phyloP scores from a whole-genome alignment of 2,797 vertebrate species.

The Myripristis jacobus region DNA sequence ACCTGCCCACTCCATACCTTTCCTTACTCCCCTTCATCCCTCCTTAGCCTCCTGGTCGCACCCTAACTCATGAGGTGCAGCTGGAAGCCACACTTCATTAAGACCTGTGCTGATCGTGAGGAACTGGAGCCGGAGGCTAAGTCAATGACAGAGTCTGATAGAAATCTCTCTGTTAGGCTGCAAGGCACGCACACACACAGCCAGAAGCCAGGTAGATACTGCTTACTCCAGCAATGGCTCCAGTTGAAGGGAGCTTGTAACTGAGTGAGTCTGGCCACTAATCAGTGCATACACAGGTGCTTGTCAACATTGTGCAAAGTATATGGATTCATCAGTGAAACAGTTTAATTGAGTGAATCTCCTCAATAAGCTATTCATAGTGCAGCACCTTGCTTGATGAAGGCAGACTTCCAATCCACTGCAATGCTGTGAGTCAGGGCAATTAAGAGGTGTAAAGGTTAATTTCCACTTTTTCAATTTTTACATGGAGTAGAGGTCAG shows the following conservation, averaged over 20 bases:
- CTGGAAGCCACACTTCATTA: slow-evolving; percentile 77
- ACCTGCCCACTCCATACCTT: slow-evolving; percentile 6
- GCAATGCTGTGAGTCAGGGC: slow-evolving; percentile 13
- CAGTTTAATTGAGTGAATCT: not conserved
- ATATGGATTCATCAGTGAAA: not conserved
- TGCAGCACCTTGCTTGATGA: slow-evolving; percentile 34
- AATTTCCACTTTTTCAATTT: slow-evolving; percentile 15
- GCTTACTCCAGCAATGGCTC: slow-evolving; percentile 34
- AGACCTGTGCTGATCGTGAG: slow-evolving; percentile 63
- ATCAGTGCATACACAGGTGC: not conserved
- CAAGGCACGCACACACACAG: slow-evolving; percentile 64
- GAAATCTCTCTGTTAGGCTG: slow-evolving; percentile 68
- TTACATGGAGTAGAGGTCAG: not conserved
- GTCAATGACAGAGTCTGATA: slow-evolving; percentile 65
- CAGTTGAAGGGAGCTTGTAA: slow-evolving; percentile 29
- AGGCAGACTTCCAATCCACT: slow-evolving; percentile 32
- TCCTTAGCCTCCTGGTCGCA: slow-evolving; percentile 59
- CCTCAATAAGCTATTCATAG: slow-evolving; percentile 6
- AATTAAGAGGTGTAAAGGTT: slow-evolving; percentile 15
- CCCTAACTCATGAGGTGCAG: slow-evolving; percentile 70
- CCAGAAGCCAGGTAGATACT: slow-evolving; percentile 53
- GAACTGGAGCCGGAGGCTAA: slow-evolving; percentile 55
- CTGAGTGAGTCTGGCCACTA: not conserved
- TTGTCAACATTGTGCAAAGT: slow-evolving; percentile 15
- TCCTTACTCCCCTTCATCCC: slow-evolving; percentile 41